Evolutionary conservation across 1,140 invertebrate genomes (phyloP).

Genomic region (Macrostomum lignano): DNA sequence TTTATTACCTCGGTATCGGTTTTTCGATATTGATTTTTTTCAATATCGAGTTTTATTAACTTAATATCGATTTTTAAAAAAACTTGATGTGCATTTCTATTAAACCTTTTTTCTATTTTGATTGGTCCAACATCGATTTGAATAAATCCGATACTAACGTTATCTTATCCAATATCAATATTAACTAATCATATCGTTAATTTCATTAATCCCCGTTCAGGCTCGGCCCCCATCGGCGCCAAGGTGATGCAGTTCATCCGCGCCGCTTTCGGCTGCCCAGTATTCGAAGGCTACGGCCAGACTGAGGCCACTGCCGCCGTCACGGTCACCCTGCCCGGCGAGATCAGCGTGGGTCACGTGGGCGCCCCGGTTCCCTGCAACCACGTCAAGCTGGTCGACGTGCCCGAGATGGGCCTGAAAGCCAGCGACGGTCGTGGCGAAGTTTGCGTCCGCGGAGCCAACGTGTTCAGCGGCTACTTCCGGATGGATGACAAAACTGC

Average conservation of each 20-base stretch:
- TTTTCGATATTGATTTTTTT: no score
- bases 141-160: no score
- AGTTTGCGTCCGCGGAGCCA: conserved; percentile 63
- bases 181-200: no score
- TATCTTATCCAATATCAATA: no score
- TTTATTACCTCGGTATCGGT: no score
- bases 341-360: neutral
- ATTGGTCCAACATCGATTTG: no score
- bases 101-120: no score
- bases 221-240: conserved; percentile 56
- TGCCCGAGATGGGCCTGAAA: neutral
- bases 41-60: no score
- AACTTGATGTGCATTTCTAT: no score
- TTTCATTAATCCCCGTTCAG: no score
- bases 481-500: conserved; percentile 26
- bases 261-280: conserved; percentile 60
- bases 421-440: no score
- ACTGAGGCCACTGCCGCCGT: conserved; percentile 1
- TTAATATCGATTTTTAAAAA: no score
- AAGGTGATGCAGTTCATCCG: conserved; percentile 66
- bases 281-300: conserved; percentile 19
- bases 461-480: conserved; percentile 43
- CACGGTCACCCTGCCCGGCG: neutral
- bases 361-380: neutral
- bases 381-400: conserved; percentile 1